Base-by-base conservation (phyloP, 2,113 vertebrate genomes). In the Rutilus rutilus region DNA sequence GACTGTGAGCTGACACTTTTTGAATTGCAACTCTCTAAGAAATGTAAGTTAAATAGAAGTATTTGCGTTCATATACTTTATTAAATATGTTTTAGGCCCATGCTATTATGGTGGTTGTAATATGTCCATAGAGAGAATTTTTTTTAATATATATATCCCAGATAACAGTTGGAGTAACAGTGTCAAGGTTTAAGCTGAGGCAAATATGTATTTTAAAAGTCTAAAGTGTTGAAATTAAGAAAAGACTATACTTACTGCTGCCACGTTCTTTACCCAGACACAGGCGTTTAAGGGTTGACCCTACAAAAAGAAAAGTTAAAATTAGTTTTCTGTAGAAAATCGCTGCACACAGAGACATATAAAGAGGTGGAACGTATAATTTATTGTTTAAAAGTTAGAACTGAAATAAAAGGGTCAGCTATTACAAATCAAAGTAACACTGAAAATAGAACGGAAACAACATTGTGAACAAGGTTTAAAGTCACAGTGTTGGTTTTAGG, bases 211-310 rank as follows among this genome's bases (percentile, higher is more conserved):
- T 47, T 25, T 75, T 47, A 25, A 47, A 47, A 47, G 23, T 47
- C 9, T 30, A 90, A 92, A 91, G 90, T 91, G 89, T 92, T 95
- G 95, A 94, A 78, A 39, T 71, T 2, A 23, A 87, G 87, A 94
- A 96, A 78, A 57, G 19, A 57, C 9, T 14, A 83, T 96, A 98
- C 95, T 94, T 97, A 99, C 98, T 97, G 96, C 94, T 96, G 95
- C 97, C 97, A 92, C 98, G 97, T 91, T 99, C 97, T 97, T 99
- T 99, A 90, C 98, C 97, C 89, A 99, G 97, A 95, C 98, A 99
- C 91, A 99, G 95, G 89, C 98, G 96, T 95, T 99, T 99, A 95
- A 99, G 93, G 87, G 98, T 98, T 89, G 98, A 96, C 98, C 98
- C 98, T 96, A 30, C 5, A 45, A 88, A 45, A 71, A 91, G 11